These are phyloP conservation scores for Paramuricea clavata DNA, from an alignment of 92 coral and sea anemone species.

Conservation along the genomic window DNA sequence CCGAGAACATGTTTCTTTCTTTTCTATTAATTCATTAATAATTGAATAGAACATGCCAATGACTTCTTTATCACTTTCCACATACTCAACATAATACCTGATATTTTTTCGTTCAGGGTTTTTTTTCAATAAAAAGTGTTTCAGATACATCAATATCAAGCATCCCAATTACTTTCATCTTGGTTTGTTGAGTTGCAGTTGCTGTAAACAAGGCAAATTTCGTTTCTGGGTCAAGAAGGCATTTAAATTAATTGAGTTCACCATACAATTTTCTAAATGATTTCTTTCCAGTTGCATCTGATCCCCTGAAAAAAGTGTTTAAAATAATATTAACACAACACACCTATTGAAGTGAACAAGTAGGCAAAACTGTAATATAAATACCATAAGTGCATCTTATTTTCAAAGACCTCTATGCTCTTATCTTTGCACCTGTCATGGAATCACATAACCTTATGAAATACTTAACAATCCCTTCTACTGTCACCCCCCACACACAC, in stretches of 20 bases:
- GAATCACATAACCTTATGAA: too few relatives aligned
- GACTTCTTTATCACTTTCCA: neutral
- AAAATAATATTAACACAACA: neutral
- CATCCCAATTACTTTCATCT: neutral
- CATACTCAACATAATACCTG: too few relatives aligned
- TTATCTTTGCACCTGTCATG: too few relatives aligned
- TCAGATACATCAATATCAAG: neutral
- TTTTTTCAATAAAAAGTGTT: constrained; percentile 8
- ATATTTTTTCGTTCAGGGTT: constrained; percentile 7
- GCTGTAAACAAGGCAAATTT: constrained; percentile 23
- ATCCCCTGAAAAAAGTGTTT: constrained; percentile 16
- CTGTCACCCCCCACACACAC: too few relatives aligned
- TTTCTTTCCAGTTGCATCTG: constrained; percentile 18
- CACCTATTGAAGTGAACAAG: neutral
- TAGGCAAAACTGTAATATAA: too few relatives aligned
- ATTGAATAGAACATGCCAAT: neutral
- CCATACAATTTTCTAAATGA: constrained; percentile 19
- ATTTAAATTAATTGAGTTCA: constrained; percentile 10
- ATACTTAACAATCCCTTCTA: too few relatives aligned
- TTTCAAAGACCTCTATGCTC: too few relatives aligned
- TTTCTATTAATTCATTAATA: neutral
- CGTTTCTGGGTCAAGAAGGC: constrained; percentile 15
- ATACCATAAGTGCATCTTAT: too few relatives aligned
- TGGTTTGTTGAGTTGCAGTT: constrained; percentile 16
- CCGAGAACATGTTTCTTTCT: neutral